A percentile compares a stretch with the other conserved stretches of the same genome.
phyloP scores from a whole-genome alignment of 2,888 invertebrate species.

The Clunio marinus region DNA sequence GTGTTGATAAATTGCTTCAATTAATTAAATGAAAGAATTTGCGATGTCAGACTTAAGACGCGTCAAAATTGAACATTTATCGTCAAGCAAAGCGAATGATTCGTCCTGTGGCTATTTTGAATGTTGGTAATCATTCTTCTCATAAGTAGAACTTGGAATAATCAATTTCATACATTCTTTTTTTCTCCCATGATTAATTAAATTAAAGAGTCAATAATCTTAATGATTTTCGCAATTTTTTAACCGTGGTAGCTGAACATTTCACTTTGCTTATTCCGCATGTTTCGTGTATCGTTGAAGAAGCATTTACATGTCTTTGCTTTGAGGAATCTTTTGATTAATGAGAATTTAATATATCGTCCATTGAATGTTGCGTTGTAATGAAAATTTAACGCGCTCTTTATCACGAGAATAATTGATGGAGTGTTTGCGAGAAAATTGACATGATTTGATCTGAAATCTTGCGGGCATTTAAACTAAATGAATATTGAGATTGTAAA shows the following conservation, averaged over 20 bases:
- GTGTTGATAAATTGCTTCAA: constrained; percentile 23
- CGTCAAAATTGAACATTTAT: no score
- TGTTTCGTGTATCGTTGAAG: no score
- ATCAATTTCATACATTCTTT: neutral
- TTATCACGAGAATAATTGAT: neutral
- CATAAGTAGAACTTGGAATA: neutral
- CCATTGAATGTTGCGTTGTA: neutral
- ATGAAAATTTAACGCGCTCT: neutral
- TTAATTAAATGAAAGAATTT: constrained; percentile 22
- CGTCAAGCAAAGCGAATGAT: no score
- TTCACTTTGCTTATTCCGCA: no score
- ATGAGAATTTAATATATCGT: constrained; percentile 1
- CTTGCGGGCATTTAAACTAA: neutral
- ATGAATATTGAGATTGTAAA: neutral
- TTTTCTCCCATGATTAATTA: constrained; percentile 26
- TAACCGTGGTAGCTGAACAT: no score
- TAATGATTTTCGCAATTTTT: constrained; percentile 27
- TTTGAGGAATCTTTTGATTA: neutral
- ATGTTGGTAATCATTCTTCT: constrained; percentile 4
- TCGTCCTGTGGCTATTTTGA: no score
- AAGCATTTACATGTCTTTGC: neutral
- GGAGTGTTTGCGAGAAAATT: neutral
- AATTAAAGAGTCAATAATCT: constrained; percentile 20
- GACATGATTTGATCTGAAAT: neutral
- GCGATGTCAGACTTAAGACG: no score